phyloP scores from a whole-genome alignment of 2,888 invertebrate species.

The Melinaea menophilus region DNA sequence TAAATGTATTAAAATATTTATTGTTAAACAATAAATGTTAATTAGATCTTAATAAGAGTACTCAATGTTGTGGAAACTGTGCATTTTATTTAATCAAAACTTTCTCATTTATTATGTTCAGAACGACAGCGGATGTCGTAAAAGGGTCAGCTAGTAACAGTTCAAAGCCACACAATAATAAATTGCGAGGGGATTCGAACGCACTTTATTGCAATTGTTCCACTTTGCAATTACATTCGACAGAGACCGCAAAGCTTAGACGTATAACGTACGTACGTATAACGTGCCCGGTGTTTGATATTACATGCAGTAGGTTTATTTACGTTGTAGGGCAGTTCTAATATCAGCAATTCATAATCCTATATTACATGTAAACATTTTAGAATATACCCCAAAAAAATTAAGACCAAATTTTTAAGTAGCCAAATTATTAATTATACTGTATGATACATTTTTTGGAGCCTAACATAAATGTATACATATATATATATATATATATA shows the following conservation, averaged over 20 bases:
- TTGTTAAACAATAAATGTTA: too few species aligned
- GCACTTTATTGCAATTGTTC: constrained; percentile 7
- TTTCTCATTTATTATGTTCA: background rate
- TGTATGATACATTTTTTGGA: background rate
- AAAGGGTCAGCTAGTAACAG: background rate
- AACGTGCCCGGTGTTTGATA: constrained; percentile 1
- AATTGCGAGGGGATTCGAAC: constrained; percentile 3
- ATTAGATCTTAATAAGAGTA: too few species aligned
- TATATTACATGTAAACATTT: background rate
- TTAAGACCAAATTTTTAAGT: too few species aligned
- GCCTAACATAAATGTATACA: background rate
- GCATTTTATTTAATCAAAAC: too few species aligned
- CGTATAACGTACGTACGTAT: background rate
- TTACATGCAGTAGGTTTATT: background rate
- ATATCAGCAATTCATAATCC: background rate
- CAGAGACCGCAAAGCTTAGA: background rate
- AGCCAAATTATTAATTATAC: background rate
- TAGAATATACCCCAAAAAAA: background rate
- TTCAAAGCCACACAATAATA: constrained; percentile 4
- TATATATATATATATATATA: background rate
- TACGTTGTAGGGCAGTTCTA: background rate
- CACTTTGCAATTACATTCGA: constrained; percentile 5
- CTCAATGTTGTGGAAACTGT: too few species aligned
- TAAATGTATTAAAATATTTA: too few species aligned
- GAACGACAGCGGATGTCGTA: background rate